These are phyloP conservation scores for Raja brachyura DNA, from an alignment of 2,113 vertebrate species.

Conservation along the genomic window DNA sequence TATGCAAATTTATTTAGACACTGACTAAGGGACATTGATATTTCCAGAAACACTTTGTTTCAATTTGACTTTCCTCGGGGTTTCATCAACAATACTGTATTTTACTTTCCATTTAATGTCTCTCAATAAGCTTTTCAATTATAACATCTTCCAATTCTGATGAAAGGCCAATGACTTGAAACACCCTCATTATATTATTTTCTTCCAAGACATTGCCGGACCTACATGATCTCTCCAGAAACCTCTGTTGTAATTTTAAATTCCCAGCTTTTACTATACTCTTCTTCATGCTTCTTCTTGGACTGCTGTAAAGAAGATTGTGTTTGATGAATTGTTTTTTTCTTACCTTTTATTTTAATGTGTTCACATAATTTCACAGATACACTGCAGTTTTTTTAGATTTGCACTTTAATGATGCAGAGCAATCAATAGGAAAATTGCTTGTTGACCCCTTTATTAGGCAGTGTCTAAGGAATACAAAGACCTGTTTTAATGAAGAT, in stretches of 20 bases:
- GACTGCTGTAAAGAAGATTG: not conserved
- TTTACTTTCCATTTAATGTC: not conserved
- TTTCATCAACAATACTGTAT: not conserved
- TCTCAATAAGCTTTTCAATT: not conserved
- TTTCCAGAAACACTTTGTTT: not conserved
- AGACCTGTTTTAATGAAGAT: not conserved
- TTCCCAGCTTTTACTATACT: not conserved
- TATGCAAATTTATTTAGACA: not conserved
- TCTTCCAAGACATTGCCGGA: not conserved
- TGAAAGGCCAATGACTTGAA: no score
- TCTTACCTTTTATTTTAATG: not conserved
- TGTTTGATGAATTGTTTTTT: not conserved
- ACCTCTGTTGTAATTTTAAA: not conserved
- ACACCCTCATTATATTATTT: not conserved
- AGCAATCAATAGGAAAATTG: not conserved
- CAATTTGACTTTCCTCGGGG: not conserved
- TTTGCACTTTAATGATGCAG: not conserved
- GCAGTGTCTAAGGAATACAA: not conserved
- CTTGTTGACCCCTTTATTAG: not conserved
- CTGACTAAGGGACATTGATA: not conserved
- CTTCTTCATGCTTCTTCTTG: not conserved
- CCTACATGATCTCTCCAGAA: not conserved
- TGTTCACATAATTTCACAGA: not conserved
- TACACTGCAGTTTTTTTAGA: not conserved
- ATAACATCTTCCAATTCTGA: not conserved